These are phyloP conservation scores for Campaea margaritaria DNA, from an alignment of 2,888 invertebrate species.

Conservation along the genomic window DNA sequence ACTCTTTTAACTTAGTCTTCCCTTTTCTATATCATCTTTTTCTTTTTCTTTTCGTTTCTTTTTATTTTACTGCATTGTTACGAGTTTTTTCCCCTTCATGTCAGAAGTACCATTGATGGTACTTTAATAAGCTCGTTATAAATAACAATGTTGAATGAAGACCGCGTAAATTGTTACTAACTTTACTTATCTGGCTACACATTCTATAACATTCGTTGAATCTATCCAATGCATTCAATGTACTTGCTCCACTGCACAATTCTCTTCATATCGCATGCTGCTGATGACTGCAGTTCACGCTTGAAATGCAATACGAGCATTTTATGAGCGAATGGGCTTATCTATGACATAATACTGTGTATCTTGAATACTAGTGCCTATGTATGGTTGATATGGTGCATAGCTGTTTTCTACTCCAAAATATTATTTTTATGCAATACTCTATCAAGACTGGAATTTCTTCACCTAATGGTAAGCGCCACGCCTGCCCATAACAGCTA, in stretches of 20 bases:
- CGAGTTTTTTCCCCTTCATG: no score
- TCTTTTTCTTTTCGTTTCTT: no score
- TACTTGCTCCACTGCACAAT: conserved; percentile 29
- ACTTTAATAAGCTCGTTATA: no score
- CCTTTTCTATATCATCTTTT: no score
- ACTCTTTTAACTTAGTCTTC: no score
- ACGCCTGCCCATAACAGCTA: no score
- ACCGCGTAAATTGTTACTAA: neutral
- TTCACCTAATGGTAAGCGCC: no score
- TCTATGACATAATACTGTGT: conserved; percentile 38
- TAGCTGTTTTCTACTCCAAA: neutral
- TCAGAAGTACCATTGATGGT: no score
- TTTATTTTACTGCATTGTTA: no score
- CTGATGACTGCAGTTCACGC: conserved; percentile 40
- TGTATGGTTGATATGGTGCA: neutral
- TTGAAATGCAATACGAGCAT: conserved; percentile 43
- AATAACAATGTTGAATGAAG: neutral
- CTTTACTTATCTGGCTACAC: neutral
- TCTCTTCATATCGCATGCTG: conserved; percentile 38
- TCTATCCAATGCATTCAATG: neutral
- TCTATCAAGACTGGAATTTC: no score
- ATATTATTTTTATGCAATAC: no score
- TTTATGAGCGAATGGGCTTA: conserved; percentile 43
- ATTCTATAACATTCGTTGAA: neutral
- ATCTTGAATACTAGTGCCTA: conserved; percentile 28